Percentiles rank a stretch among this genome's conserved stretches.
Evolutionary conservation across 2,888 invertebrate genomes (phyloP).

Genomic region (Hyposoter didymator): DNA sequence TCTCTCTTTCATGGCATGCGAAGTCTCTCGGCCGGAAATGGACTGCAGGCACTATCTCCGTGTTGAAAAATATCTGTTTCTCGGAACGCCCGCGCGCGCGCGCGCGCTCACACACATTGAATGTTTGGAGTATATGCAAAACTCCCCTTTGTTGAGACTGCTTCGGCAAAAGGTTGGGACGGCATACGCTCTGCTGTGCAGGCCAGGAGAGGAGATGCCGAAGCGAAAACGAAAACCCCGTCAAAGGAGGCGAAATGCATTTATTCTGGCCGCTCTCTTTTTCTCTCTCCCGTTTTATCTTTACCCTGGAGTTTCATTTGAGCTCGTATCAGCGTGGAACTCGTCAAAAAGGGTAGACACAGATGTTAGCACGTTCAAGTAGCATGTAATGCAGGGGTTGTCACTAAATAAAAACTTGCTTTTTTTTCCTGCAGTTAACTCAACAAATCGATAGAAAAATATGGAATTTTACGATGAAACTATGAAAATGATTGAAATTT

Average conservation of each 20-base stretch:
- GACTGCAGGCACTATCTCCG: constrained; percentile 61
- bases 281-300: constrained; percentile 49
- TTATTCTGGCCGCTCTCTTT: constrained; percentile 67
- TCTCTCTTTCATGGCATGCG: constrained; percentile 58
- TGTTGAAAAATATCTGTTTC: constrained; percentile 65
- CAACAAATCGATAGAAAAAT: neutral
- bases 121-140: constrained; percentile 50
- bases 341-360: constrained; percentile 28
- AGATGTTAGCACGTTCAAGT: neutral
- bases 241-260: constrained; percentile 74
- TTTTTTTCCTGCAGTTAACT: neutral
- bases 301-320: constrained; percentile 40
- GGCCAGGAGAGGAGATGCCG: constrained; percentile 39
- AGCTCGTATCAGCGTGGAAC: constrained; percentile 35
- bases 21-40: constrained; percentile 65
- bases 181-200: constrained; percentile 35
- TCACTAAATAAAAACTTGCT: constrained; percentile 17
- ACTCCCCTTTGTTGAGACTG: constrained; percentile 68
- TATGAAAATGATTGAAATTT: neutral
- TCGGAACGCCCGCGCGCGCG: constrained; percentile 45
- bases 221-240: constrained; percentile 65
- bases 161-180: constrained; percentile 63
- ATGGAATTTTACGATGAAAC: neutral
- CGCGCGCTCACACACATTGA: constrained; percentile 5
- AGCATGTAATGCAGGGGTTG: constrained; percentile 38